Percentiles rank a stretch among this genome's conserved stretches.
phyloP scores from a whole-genome alignment of 2,888 invertebrate genomes.

The Eilema depressum region DNA sequence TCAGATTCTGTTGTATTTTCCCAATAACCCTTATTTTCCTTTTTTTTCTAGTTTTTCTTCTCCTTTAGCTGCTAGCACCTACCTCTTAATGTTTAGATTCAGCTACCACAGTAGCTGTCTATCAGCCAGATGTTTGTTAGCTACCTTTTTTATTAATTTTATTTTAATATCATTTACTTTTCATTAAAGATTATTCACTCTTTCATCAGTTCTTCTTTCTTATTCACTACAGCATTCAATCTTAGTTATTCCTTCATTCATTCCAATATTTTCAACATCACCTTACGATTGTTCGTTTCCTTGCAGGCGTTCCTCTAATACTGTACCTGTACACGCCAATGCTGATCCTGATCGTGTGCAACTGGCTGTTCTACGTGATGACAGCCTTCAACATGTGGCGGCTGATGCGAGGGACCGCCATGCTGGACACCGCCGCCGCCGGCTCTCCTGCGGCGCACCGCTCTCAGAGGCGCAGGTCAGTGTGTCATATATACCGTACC shows the following conservation, averaged over 20 bases:
- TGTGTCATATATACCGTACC: background rate
- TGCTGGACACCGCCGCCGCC: conserved; percentile 67
- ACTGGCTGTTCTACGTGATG: conserved; percentile 78
- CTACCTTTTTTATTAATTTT: background rate
- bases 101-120: too few species aligned
- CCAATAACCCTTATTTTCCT: too few species aligned
- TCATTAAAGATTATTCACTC: too few species aligned
- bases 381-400: conserved; percentile 80
- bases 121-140: background rate
- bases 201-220: too few species aligned
- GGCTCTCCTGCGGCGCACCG: conserved; percentile 73
- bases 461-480: conserved; percentile 67
- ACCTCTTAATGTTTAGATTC: too few species aligned
- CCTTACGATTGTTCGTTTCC: background rate
- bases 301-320: conserved; percentile 67
- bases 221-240: too few species aligned
- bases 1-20: too few species aligned
- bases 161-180: too few species aligned
- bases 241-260: background rate
- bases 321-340: conserved; percentile 76
- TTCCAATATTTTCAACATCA: background rate
- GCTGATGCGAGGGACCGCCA: conserved; percentile 68
- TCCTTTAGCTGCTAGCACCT: too few species aligned
- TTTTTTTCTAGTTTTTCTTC: too few species aligned
- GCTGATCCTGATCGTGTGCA: conserved; percentile 71